Conservation (phyloP, 2,888 invertebrate species). For the Dromius quadrimaculatus region DNA sequence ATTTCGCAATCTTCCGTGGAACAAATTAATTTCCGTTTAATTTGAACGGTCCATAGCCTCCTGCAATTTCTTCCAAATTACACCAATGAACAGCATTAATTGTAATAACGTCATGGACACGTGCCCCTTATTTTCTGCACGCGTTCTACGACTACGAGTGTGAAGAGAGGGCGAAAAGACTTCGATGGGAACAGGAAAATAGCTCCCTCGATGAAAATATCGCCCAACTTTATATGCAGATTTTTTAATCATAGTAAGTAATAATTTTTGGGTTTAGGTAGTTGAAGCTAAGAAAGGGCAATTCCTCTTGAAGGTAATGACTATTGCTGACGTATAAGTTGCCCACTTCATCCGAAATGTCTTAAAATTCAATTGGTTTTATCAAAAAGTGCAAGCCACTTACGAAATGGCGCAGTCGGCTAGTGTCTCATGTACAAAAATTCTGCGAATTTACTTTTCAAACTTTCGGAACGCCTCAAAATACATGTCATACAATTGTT, state of each 20-base stretch:
- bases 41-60: slow-evolving; percentile 35
- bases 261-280: slow-evolving; percentile 60
- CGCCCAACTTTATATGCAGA: slow-evolving; percentile 60
- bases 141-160: slow-evolving; percentile 3
- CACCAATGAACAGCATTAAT: slow-evolving; percentile 40
- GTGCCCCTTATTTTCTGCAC: slow-evolving; percentile 19
- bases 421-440: too few relatives aligned
- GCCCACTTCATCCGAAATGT: too few relatives aligned
- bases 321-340: slow-evolving; percentile 45
- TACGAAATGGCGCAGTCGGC: too few relatives aligned
- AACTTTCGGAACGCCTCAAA: too few relatives aligned
- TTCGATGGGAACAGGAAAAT: slow-evolving; percentile 11
- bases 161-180: background rate
- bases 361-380: too few relatives aligned
- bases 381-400: too few relatives aligned
- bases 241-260: slow-evolving; percentile 62
- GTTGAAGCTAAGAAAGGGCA: background rate
- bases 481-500: slow-evolving; percentile 16
- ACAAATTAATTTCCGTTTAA: slow-evolving; percentile 34
- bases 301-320: slow-evolving; percentile 35
- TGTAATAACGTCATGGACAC: slow-evolving; percentile 36
- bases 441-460: too few relatives aligned
- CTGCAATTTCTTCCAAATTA: slow-evolving; percentile 45
- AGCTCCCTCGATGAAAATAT: slow-evolving; percentile 59
- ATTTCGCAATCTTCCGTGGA: slow-evolving; percentile 8